Conservation (phyloP, 2,113 vertebrate species). For the Ranitomeya variabilis region DNA sequence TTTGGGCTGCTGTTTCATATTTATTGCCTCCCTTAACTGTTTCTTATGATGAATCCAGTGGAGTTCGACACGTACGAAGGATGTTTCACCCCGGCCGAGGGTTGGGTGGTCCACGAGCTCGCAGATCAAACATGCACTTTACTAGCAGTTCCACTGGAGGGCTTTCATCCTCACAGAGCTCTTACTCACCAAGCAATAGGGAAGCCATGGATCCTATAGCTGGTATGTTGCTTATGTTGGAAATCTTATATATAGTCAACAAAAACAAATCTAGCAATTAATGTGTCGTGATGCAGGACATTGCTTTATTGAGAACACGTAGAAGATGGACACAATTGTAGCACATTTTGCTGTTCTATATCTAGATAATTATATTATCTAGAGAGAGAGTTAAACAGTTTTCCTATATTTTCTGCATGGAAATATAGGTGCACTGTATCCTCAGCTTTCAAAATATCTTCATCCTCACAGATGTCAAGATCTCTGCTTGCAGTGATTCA, state of each 20-base stretch:
- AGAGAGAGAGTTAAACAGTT: too few relatives aligned
- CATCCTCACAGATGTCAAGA: neutral
- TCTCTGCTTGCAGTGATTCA: neutral
- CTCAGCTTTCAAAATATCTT: too few relatives aligned
- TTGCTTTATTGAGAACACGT: too few relatives aligned
- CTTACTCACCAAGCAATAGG: slow-evolving; percentile 98
- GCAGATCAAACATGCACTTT: slow-evolving; percentile 99
- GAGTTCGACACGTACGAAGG: slow-evolving; percentile 96
- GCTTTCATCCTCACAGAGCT: slow-evolving; percentile 97
- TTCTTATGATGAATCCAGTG: slow-evolving; percentile 92
- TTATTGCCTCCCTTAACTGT: slow-evolving; percentile 78
- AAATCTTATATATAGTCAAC: too few relatives aligned
- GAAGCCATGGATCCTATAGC: slow-evolving; percentile 99
- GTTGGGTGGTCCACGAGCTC: slow-evolving; percentile 92
- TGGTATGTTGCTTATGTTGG: slow-evolving; percentile 75
- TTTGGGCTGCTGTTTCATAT: too few relatives aligned
- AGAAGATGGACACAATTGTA: too few relatives aligned
- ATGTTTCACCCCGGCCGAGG: slow-evolving; percentile 98
- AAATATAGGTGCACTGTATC: too few relatives aligned
- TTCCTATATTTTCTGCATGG: too few relatives aligned
- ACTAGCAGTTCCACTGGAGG: slow-evolving; percentile 94
- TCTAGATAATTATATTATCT: too few relatives aligned
- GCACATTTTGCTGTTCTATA: too few relatives aligned
- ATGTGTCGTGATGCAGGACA: too few relatives aligned
- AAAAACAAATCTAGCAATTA: too few relatives aligned